Percentiles rank a stretch among this genome's conserved stretches.
These are phyloP conservation scores for Chelon labrosus DNA, from an alignment of 2,797 vertebrate species.

Conservation along the genomic window DNA sequence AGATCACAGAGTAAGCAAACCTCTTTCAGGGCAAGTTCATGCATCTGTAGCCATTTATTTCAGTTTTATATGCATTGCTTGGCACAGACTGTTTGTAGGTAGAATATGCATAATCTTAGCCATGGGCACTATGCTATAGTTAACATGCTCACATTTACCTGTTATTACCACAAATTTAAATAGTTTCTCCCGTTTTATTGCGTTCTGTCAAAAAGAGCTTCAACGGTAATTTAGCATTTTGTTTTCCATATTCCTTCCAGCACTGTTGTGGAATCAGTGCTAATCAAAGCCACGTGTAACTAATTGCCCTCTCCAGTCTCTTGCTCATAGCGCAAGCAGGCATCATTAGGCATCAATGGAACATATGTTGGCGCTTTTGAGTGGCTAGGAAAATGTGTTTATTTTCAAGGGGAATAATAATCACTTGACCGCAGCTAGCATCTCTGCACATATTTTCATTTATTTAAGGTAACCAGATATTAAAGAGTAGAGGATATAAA, in stretches of 20 bases:
- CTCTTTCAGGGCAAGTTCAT: slow-evolving; percentile 86
- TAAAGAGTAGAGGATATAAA: slow-evolving; percentile 17
- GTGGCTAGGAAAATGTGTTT: slow-evolving; percentile 65
- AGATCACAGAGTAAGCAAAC: slow-evolving; percentile 89
- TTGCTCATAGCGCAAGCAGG: slow-evolving; percentile 61
- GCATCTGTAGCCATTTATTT: slow-evolving; percentile 85
- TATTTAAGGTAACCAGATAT: slow-evolving; percentile 36
- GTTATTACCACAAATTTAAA: slow-evolving; percentile 72
- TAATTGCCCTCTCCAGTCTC: slow-evolving; percentile 76
- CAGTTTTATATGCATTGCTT: slow-evolving; percentile 81
- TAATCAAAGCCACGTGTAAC: slow-evolving; percentile 78
- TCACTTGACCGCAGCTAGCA: slow-evolving; percentile 60
- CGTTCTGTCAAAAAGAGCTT: slow-evolving; percentile 71
- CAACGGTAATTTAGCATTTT: slow-evolving; percentile 66
- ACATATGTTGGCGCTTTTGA: slow-evolving; percentile 69
- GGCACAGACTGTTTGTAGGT: slow-evolving; percentile 79
- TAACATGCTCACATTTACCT: slow-evolving; percentile 76
- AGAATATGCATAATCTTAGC: slow-evolving; percentile 80
- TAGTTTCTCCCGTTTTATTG: slow-evolving; percentile 69
- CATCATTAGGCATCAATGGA: slow-evolving; percentile 69
- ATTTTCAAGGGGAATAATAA: slow-evolving; percentile 56
- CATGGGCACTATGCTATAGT: slow-evolving; percentile 64
- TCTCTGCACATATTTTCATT: slow-evolving; percentile 44
- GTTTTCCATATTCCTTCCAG: slow-evolving; percentile 67
- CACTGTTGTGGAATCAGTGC: slow-evolving; percentile 67